A percentile compares a stretch with the other conserved stretches of the same genome.
phyloP scores from a whole-genome alignment of 2,797 vertebrate species.

The Adelosebastes latens region DNA sequence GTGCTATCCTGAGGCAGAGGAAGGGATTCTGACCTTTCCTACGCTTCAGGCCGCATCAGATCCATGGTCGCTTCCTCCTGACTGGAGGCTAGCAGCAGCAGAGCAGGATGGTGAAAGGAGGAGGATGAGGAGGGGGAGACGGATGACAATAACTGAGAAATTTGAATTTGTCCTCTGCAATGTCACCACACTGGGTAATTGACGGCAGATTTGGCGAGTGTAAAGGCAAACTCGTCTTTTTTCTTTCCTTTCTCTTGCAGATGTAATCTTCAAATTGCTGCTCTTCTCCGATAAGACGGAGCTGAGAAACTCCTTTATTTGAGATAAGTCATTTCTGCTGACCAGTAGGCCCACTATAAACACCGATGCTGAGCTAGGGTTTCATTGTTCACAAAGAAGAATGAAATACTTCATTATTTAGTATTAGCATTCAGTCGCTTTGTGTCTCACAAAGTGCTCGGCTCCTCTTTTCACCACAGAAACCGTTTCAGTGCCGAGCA shows the following conservation, averaged over 20 bases:
- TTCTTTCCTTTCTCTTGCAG: constrained; percentile 44
- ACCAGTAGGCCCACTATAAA: constrained; percentile 58
- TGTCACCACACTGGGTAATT: constrained; percentile 73
- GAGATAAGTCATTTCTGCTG: constrained; percentile 79
- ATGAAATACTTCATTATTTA: constrained; percentile 56
- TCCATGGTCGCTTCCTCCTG: constrained; percentile 65
- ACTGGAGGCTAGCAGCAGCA: constrained; percentile 63
- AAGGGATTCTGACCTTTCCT: constrained; percentile 81
- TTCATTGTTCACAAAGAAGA: constrained; percentile 71
- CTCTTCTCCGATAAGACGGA: constrained; percentile 69
- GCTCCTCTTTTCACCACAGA: constrained; percentile 31
- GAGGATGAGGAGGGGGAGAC: constrained; percentile 9
- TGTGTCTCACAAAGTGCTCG: constrained; percentile 38
- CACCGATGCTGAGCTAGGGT: constrained; percentile 71
- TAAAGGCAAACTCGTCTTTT: constrained; percentile 34
- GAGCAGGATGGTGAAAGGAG: constrained; percentile 47
- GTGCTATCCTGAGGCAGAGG: constrained; percentile 70
- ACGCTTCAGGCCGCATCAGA: constrained; percentile 71
- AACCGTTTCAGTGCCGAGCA: constrained; percentile 7
- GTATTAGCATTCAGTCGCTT: constrained; percentile 36
- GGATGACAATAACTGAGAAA: constrained; percentile 62
- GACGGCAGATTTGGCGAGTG: constrained; percentile 27
- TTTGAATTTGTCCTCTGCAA: constrained; percentile 79
- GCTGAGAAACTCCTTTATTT: constrained; percentile 62
- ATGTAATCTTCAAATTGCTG: constrained; percentile 75